Conservation (phyloP, 2,888 invertebrate genomes). For the Apamea epomidion region DNA sequence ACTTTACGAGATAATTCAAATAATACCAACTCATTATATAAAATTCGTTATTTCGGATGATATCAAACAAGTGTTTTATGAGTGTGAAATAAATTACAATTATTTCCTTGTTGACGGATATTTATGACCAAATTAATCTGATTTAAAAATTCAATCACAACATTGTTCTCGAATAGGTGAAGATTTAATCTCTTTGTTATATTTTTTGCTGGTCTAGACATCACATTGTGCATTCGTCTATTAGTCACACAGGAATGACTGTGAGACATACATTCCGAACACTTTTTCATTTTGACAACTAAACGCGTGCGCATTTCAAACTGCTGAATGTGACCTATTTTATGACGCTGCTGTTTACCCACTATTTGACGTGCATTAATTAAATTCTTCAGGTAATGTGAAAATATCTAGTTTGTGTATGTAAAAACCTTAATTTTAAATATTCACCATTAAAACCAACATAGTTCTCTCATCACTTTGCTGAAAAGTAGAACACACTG, state of each 20-base stretch:
- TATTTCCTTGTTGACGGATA: slow-evolving; percentile 41
- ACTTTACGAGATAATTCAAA: background rate
- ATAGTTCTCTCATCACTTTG: background rate
- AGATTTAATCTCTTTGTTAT: slow-evolving; percentile 49
- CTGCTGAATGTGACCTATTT: slow-evolving; percentile 44
- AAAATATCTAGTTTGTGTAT: slow-evolving; percentile 14
- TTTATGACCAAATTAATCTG: slow-evolving; percentile 38
- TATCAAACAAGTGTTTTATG: background rate
- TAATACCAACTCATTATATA: background rate
- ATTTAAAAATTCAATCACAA: slow-evolving; percentile 32
- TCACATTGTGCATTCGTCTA: slow-evolving; percentile 40
- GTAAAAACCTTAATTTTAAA: background rate
- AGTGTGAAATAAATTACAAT: slow-evolving; percentile 19
- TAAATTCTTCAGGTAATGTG: slow-evolving; percentile 9
- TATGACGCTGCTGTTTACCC: slow-evolving; percentile 30
- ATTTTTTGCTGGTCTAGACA: slow-evolving; percentile 62
- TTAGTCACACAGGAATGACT: slow-evolving; percentile 53
- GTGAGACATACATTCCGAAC: slow-evolving; percentile 45
- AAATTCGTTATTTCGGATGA: slow-evolving; percentile 3
- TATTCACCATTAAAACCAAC: background rate
- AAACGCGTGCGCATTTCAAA: slow-evolving; percentile 34
- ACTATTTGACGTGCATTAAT: slow-evolving; percentile 34
- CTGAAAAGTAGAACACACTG: background rate
- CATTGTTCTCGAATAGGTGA: slow-evolving; percentile 37
- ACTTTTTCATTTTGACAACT: slow-evolving; percentile 49